Conservation (phyloP, 1,140 invertebrate genomes). For the Drosophila trapezifrons region DNA sequence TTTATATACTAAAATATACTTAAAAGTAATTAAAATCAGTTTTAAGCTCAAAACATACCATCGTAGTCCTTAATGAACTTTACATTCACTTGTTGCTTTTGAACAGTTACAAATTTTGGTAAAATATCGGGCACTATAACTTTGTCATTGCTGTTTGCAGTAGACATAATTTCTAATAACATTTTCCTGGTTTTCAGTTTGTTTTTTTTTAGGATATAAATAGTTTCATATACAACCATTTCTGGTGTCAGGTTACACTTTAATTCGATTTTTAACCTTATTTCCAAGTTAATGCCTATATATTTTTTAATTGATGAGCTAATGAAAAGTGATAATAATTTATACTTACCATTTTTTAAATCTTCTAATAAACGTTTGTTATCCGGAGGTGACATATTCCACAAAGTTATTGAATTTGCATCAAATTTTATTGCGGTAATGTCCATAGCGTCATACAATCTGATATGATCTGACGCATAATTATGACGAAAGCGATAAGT, state of each 20-base stretch:
- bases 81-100: constrained; percentile 40
- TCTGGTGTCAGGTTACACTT: constrained; percentile 28
- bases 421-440: constrained; percentile 92
- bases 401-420: constrained; percentile 92
- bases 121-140: constrained; percentile 85
- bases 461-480: constrained; percentile 92
- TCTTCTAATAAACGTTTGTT: constrained; percentile 87
- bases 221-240: constrained; percentile 37
- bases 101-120: constrained; percentile 94
- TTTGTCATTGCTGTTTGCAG: constrained; percentile 84
- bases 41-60: constrained; percentile 32
- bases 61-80: constrained; percentile 56
- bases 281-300: constrained; percentile 40
- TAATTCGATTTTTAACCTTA: constrained; percentile 49
- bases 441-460: constrained; percentile 93
- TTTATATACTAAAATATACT: too few relatives aligned
- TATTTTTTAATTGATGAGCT: not conserved
- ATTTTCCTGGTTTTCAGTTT: constrained; percentile 83
- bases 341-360: constrained; percentile 83
- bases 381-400: constrained; percentile 97
- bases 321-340: not conserved
- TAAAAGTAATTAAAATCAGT: too few relatives aligned
- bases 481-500: constrained; percentile 80
- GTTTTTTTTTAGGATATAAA: constrained; percentile 39
- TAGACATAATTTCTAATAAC: constrained; percentile 86